Conservation (phyloP, 1,140 invertebrate genomes). For the Monomorium pharaonis region DNA sequence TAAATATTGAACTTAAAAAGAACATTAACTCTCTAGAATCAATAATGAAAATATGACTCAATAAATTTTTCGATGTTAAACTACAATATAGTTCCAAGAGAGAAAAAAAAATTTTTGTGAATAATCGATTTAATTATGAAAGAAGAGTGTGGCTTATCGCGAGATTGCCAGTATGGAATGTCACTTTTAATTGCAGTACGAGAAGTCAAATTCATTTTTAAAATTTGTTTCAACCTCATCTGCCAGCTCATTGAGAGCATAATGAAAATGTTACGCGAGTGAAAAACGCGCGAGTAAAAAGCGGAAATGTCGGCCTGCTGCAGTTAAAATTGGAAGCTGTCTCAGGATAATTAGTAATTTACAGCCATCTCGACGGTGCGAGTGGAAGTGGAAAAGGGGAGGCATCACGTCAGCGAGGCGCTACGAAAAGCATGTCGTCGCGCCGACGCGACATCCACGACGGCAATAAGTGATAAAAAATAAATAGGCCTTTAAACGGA, state of each 20-base stretch:
- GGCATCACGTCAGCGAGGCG: conserved; percentile 12
- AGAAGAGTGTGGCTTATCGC: not conserved
- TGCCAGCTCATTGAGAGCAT: not conserved
- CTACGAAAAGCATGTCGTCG: conserved; percentile 19
- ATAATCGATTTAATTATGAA: not conserved
- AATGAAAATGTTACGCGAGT: conserved; percentile 24
- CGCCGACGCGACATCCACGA: conserved; percentile 21
- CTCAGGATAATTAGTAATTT: conserved; percentile 70
- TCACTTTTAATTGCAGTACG: not conserved
- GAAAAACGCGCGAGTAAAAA: conserved; percentile 10
- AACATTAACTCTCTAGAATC: not conserved
- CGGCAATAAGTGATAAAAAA: conserved; percentile 68
- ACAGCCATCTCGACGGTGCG: conserved; percentile 2
- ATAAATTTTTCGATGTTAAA: not conserved
- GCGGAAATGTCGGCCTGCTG: not conserved
- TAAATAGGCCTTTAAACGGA: conserved; percentile 71
- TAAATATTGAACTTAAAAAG: conserved; percentile 18
- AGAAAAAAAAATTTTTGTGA: not conserved
- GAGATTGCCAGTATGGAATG: not conserved
- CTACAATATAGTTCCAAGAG: not conserved
- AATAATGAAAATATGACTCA: not conserved
- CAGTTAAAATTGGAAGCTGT: conserved; percentile 32
- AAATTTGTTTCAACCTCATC: not conserved
- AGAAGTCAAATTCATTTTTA: not conserved
- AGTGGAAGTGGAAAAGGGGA: not conserved